Conservation (phyloP, 2,797 vertebrate species). For the Orientallactaga sibirica region DNA sequence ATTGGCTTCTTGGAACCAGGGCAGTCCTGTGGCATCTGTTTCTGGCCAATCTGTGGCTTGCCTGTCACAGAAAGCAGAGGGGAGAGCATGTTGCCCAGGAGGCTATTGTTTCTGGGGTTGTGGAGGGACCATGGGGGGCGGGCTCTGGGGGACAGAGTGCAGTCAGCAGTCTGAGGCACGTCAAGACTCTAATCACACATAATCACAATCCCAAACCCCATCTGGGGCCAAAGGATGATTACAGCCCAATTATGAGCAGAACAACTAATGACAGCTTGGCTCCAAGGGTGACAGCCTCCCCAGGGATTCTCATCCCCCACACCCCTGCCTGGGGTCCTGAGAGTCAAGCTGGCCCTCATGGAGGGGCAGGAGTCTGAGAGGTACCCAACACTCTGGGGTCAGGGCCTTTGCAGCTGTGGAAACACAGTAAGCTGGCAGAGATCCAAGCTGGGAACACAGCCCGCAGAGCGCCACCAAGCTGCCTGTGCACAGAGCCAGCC, state of each 20-base stretch:
- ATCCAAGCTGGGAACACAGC: not conserved
- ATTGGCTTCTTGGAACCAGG: not conserved
- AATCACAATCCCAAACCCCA: conserved; percentile 9
- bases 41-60: not conserved
- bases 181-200: conserved; percentile 61
- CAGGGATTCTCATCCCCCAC: not conserved
- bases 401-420: conserved; percentile 48
- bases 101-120: not conserved
- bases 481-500: not conserved
- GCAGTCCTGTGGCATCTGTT: fast-evolving
- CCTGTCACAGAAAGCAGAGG: not conserved
- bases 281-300: not conserved
- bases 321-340: not conserved
- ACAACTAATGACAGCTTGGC: conserved; percentile 69
- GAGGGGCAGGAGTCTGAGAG: not conserved
- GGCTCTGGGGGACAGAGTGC: not conserved
- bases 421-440: not conserved
- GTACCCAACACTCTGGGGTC: not conserved
- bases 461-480: not conserved
- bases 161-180: conserved; percentile 41
- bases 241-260: conserved; percentile 73
- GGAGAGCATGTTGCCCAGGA: not conserved
- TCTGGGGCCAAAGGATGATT: conserved; percentile 52
- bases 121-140: not conserved
- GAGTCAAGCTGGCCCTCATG: not conserved